Base-by-base conservation (phyloP, 2,113 vertebrate genomes). In the Tychaedon coryphoeus region DNA sequence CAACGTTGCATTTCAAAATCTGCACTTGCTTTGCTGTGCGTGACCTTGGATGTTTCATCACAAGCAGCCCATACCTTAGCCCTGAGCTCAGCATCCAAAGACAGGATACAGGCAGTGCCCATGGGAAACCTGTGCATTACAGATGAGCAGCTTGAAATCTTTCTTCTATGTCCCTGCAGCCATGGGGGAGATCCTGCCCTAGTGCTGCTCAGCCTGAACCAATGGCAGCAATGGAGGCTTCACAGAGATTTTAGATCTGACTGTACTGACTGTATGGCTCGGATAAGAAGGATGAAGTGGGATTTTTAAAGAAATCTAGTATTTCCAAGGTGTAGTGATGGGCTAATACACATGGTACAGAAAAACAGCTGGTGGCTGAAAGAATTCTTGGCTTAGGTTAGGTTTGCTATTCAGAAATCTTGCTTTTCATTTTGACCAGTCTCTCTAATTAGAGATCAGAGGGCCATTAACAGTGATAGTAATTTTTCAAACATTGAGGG, bases 71-170 rank as follows among this genome's bases (percentile, higher is more conserved):
- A 0, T 3, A 34, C 12, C 48, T 93, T 15, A 67, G 48, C 58
- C 43, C 58, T 26, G 50, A 83, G n/a, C 38, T 95, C 75, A 57
- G 43, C 82, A 43, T 5, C 31, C 28, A 28, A 88, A 93, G 19
- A 14, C 40, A 29, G 34, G n/a, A 40, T 11, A 42, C 8, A 51
- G n/a, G 14, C 3, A 29, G 53, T 5, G 18, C 40, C 38, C 1
- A 0, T 11, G 24, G 36, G 31, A 57, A 51, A 45, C 13, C 26
- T 8, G 5, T 0, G 0, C 7, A 3, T 13, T 58, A 29, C 47
- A 64, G 29, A 60, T n/a, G 8, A 73, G 64, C 64, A 67, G 54
- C 26, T 48, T 56, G 29, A 25, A 60, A 14, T 9, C 29, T 51
- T 45, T 33, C 2, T 53, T n/a, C 26, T 58, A 5, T 0, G 0